Evolutionary conservation across 2,797 vertebrate species (phyloP), one percentile per base, ranked within the genome.

Genomic region (Dendrocincla tyrannina): DNA sequence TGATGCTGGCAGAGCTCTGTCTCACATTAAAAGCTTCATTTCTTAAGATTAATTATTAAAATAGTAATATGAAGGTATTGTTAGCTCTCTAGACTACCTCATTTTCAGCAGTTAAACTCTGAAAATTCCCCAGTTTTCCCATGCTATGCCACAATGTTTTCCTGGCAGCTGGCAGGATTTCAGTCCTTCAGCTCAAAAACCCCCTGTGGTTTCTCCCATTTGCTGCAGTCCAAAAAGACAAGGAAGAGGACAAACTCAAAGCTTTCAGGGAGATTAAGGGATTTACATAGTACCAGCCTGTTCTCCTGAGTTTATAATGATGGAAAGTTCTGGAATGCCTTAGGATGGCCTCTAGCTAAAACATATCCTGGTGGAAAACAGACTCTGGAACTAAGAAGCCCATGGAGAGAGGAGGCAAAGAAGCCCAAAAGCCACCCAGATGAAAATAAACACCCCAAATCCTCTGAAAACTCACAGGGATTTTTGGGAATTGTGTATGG

Each of bases 1-100:
- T 9, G 69, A 72, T 24, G 2, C 9, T 9, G 37, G 17, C 22
- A n/a, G 0, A 0, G 37, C 30, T 80, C 32, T 2, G 0, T 18
- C 53, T 66, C 11, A 7, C 11, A 33, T 17, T 10, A 53, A 76
- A 79, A 66, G 5, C 42, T 53, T 79, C 1, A 41, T 27, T 81
- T 37, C 56, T 77, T 25, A 42, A 19, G 5, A n/a, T 12, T 7
- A 81, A 41, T 8, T 22, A 42, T 8, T 41, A 41, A 42, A 13
- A 8, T 3, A 35, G 27, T 5, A 37, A 56, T 3, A 39, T 7
- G 37, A 13, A 39, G 18, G 7, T 3, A n/a, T 18, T 11, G 32
- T 24, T 8, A 32, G 23, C 5, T 77, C 72, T 72, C 60, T 9
- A 60, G 33, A 33, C 47, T 30, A 22, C 23, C 14, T 53, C 46